These are phyloP conservation scores for Siniperca obscura DNA, from an alignment of 2,797 vertebrate genomes.

Conservation along the genomic window DNA sequence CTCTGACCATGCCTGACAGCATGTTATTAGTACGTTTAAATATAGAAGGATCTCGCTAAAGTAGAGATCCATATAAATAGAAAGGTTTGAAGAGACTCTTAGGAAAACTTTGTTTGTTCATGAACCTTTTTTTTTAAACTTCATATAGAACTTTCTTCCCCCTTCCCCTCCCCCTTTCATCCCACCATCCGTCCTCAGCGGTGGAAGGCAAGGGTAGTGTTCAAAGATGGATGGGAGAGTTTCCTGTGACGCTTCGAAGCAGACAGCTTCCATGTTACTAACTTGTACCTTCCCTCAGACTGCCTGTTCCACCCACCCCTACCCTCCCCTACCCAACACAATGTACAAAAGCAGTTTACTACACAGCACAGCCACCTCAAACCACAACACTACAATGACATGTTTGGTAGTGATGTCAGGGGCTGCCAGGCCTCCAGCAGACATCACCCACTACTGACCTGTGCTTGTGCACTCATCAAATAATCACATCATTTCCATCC, in stretches of 20 bases:
- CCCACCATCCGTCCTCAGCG: background rate
- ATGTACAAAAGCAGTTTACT: constrained; percentile 81
- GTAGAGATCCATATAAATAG: constrained; percentile 83
- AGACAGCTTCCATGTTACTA: constrained; percentile 68
- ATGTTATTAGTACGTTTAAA: constrained; percentile 86
- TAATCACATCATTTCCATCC: background rate
- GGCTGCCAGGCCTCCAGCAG: constrained; percentile 33
- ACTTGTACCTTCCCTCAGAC: constrained; percentile 54
- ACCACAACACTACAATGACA: constrained; percentile 80
- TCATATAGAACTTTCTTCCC: constrained; percentile 21
- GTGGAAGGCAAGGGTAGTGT: constrained; percentile 48
- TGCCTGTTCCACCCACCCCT: constrained; percentile 1
- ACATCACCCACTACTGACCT: constrained; percentile 37
- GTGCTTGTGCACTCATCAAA: background rate
- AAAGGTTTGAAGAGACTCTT: constrained; percentile 82
- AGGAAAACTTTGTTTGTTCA: constrained; percentile 79
- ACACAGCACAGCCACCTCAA: constrained; percentile 81
- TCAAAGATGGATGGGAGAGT: constrained; percentile 71
- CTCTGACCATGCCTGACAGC: constrained; percentile 81
- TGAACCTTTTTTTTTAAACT: constrained; percentile 60
- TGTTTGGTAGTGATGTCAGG: constrained; percentile 72
- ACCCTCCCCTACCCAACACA: constrained; percentile 47
- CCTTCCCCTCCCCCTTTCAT: background rate
- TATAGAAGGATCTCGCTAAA: constrained; percentile 85
- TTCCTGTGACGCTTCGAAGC: constrained; percentile 57